Evolutionary conservation across 2,888 invertebrate species (phyloP), one percentile per base, ranked within the genome.

Genomic region (Loripinus fragilis): DNA sequence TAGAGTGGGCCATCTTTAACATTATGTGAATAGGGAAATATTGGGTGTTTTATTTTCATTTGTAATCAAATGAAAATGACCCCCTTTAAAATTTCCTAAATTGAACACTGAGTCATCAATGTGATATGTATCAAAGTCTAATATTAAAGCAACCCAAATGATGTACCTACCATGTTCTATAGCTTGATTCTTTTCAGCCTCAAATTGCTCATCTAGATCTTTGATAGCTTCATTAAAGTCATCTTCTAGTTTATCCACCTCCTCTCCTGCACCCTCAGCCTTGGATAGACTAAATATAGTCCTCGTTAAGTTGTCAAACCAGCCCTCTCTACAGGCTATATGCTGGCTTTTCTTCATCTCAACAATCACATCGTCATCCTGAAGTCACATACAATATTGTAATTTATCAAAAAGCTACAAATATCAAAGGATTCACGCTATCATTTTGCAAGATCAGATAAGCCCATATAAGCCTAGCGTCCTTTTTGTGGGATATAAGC

Each of bases 281-380:
- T 71, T 71, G 0, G 83, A 80, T 48, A 88, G 65, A 28, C 83
- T 81, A 83, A 90, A 90, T 25, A 89, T 35, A 10, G 83, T 76
- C n/a, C 80, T 74, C 0, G 83, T 76, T 10, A 92, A 81, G 71
- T 88, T 90, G 70, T 90, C 86, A 71, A 82, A 87, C 91, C 90
- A 91, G 25, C 90, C 89, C 78, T 91, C 90, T 0, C 82, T 75
- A 20, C 71, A 67, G 0, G 88, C 84, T n/a, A 82, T 64, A 30
- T 85, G 76, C 80, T 90, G 90, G 28, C 85, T 73, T 38, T 83
- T 78, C 69, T 85, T 83, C 55, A 92, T 78, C 52, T 86, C 81
- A 41, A 71, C 66, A 23, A 92, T 72, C 35, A 83, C 76, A 17
- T 82, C 80, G n/a, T 86, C 86, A 77, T 85, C 87, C 92, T 92